phyloP scores from a whole-genome alignment of 2,797 vertebrate genomes.

The Scomberomorus guttatus region DNA sequence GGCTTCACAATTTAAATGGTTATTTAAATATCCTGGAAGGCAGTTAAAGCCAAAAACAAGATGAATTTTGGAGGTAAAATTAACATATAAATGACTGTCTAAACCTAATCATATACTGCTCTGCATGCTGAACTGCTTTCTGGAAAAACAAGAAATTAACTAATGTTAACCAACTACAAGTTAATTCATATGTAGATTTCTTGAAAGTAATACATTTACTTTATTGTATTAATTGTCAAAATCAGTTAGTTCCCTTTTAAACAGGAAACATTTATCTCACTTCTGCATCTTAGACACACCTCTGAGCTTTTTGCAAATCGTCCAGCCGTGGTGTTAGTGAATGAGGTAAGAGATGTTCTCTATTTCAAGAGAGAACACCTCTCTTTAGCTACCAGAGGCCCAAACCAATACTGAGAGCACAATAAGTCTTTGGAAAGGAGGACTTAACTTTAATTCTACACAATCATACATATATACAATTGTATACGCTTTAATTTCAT shows the following conservation, averaged over 20 bases:
- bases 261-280: neutral
- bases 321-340: conserved; percentile 3
- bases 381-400: conserved; percentile 49
- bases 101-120: neutral
- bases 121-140: neutral
- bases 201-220: neutral
- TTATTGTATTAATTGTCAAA: no score
- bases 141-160: neutral
- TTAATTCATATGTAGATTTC: neutral
- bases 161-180: neutral
- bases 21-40: neutral
- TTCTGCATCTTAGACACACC: neutral
- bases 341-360: conserved; percentile 42
- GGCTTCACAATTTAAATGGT: neutral
- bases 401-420: conserved; percentile 43
- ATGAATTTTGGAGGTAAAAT: no score
- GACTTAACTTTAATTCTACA: conserved; percentile 87
- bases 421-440: conserved; percentile 72
- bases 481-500: conserved; percentile 84
- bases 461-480: conserved; percentile 88
- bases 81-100: neutral
- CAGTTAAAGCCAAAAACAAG: no score
- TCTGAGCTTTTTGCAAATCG: neutral
- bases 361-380: conserved; percentile 59
- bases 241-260: no score